A percentile compares a stretch with the other conserved stretches of the same genome.
These are phyloP conservation scores for Augochlora pura DNA, from an alignment of 1,140 invertebrate species.

Conservation along the genomic window DNA sequence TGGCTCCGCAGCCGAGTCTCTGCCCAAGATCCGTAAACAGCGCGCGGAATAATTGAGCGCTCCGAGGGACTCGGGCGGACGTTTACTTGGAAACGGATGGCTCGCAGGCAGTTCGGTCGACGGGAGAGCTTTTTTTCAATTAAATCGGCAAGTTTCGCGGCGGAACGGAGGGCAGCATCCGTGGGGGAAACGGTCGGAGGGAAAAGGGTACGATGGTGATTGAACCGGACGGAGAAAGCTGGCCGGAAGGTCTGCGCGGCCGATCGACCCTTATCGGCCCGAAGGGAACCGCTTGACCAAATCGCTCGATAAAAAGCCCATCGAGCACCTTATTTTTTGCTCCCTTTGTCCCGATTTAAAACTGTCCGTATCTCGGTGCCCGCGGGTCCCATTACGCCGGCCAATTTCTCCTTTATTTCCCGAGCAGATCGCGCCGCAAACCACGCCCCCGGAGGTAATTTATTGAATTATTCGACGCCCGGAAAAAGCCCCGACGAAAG, in stretches of 20 bases:
- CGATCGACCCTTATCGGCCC: constrained; percentile 73
- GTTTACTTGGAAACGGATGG: background rate
- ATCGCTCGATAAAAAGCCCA: constrained; percentile 74
- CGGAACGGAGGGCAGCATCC: background rate
- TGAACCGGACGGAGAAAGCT: constrained; percentile 13
- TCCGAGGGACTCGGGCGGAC: background rate
- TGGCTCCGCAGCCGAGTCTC: background rate
- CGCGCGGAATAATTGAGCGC: constrained; percentile 2
- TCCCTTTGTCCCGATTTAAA: constrained; percentile 65
- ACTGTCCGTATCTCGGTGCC: constrained; percentile 45
- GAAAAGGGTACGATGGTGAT: constrained; percentile 13
- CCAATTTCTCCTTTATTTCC: constrained; percentile 57
- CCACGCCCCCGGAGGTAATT: constrained; percentile 24
- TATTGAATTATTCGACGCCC: constrained; percentile 30
- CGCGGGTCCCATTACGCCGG: constrained; percentile 55
- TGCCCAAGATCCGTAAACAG: background rate
- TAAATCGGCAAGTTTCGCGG: constrained; percentile 60
- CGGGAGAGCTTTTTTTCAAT: constrained; percentile 64
- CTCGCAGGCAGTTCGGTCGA: background rate
- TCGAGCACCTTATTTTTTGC: constrained; percentile 63
- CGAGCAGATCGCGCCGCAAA: constrained; percentile 1
- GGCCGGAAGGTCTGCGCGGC: constrained; percentile 3
- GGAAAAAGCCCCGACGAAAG: background rate
- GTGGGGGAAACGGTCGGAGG: background rate
- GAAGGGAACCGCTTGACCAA: constrained; percentile 73